Evolutionary conservation across 2,113 vertebrate species (phyloP), one percentile per base, ranked within the genome.

Genomic region (Zonotrichia leucophrys): DNA sequence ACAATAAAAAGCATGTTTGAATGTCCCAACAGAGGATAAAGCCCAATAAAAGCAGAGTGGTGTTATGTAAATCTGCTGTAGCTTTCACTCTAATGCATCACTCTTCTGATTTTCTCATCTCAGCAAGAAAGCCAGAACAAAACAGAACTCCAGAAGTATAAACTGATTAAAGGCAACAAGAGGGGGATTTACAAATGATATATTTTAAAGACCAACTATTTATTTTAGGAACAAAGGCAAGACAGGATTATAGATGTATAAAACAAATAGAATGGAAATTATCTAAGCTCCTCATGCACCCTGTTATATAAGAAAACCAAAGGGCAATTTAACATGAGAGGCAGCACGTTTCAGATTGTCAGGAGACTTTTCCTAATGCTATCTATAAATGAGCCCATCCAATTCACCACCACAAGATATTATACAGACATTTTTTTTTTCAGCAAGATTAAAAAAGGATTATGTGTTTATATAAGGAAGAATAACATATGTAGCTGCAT

Each of bases 401-500:
- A 95, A 95, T 93, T 85, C 83, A 74, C 68, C 72, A 77, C 42
- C 87, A 55, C 68, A 95, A 97, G 94, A 90, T 94, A 95, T 90
- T 83, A 91, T 31, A 82, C 17, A 41, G 55, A 84, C 83, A 78
- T 3, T 55, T 84, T 95, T 83, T 95, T 95, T 96, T 96, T 83
- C 81, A 69, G 84, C 60, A 89, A 95, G 94, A 96, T 97, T 96
- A 94, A 95, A 95, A 96, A 95, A 86, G 83, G 92, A 94, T 95
- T 95, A 95, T 52, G 84, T 79, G 87, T 96, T 96, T 93, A 96
- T 95, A 76, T 95, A 96, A 96, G 90, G 83, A 95, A 94, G 90
- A 95, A 95, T 82, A 97, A 92, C 96, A 94, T 96, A 95, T 96
- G 95, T 93, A 95, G 90, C 84, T 91, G 93, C 89, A 94, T 96